A percentile compares a stretch with the other conserved stretches of the same genome.
These are phyloP conservation scores for Oncorhynchus gorbuscha DNA, from an alignment of 2,113 vertebrate species.

Conservation along the genomic window DNA sequence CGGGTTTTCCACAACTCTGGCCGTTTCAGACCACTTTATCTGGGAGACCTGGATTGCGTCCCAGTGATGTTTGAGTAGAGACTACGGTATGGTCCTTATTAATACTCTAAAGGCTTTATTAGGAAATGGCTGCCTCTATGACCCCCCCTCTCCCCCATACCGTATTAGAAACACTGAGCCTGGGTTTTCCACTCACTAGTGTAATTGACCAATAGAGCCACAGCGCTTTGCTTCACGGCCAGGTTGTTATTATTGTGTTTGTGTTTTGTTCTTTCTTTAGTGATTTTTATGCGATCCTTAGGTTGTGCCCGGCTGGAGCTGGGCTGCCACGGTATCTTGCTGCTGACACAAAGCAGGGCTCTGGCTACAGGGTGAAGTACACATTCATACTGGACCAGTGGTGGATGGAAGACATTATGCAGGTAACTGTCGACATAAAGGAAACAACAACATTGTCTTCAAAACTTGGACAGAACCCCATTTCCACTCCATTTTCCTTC, in stretches of 20 bases:
- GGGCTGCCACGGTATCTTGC: slow-evolving; percentile 39
- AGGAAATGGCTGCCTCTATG: slow-evolving; percentile 40
- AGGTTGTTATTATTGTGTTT: slow-evolving; percentile 50
- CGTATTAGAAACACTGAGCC: slow-evolving; percentile 32
- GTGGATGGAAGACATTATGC: slow-evolving; percentile 63
- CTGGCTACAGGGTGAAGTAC: slow-evolving; percentile 55
- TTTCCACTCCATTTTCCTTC: slow-evolving; percentile 5
- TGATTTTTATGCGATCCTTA: slow-evolving; percentile 34
- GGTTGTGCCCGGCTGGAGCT: slow-evolving; percentile 27
- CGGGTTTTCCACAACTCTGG: slow-evolving; percentile 13
- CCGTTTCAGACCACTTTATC: slow-evolving; percentile 21
- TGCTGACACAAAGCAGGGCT: slow-evolving; percentile 57
- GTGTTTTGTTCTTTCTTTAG: slow-evolving; percentile 17
- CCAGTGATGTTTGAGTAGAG: background rate
- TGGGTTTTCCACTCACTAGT: slow-evolving; percentile 31
- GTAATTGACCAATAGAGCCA: slow-evolving; percentile 44
- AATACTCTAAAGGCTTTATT: slow-evolving; percentile 37
- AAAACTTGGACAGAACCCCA: slow-evolving; percentile 20
- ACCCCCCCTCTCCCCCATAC: slow-evolving; percentile 1
- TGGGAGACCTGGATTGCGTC: slow-evolving; percentile 14
- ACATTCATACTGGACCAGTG: background rate
- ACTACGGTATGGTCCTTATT: slow-evolving; percentile 29
- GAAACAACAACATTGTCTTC: slow-evolving; percentile 53
- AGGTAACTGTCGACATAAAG: background rate
- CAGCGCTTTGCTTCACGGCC: slow-evolving; percentile 12